phyloP scores from a whole-genome alignment of 2,888 invertebrate genomes.

The Aporophyla nigra region DNA sequence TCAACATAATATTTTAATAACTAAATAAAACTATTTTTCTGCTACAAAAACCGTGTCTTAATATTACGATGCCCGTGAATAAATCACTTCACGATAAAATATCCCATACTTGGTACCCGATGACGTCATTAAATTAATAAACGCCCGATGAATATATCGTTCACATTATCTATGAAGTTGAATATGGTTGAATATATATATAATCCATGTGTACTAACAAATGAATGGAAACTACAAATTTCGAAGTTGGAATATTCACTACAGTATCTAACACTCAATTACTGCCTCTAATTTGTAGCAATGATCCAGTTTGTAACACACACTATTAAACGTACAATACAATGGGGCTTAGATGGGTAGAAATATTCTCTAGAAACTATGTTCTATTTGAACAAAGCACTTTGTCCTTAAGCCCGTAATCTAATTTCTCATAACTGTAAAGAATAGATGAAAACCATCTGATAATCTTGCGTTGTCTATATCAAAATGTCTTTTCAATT shows the following conservation, averaged over 20 bases:
- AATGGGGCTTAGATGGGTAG: not conserved
- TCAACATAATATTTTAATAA: not conserved
- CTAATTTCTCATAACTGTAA: constrained; percentile 20
- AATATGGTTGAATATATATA: not conserved
- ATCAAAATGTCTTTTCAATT: constrained; percentile 36
- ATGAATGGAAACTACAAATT: not conserved
- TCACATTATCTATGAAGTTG: not conserved
- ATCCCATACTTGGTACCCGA: not conserved
- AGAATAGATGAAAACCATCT: constrained; percentile 18
- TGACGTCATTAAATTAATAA: not conserved
- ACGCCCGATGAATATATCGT: too few relatives aligned
- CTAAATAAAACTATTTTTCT: not conserved
- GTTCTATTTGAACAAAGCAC: constrained; percentile 23
- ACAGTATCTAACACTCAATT: constrained; percentile 25
- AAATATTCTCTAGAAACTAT: constrained; percentile 16
- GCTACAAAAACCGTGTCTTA: not conserved
- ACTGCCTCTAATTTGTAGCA: constrained; percentile 19
- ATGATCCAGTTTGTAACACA: constrained; percentile 4
- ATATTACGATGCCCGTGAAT: not conserved
- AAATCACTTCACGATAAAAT: not conserved
- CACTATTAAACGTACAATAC: constrained; percentile 4
- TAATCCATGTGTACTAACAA: not conserved
- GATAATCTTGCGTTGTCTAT: constrained; percentile 15
- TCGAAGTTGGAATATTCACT: constrained; percentile 26
- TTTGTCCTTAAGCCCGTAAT: constrained; percentile 15